phyloP scores from a whole-genome alignment of 2,888 invertebrate species.

The Gnatocerus cornutus region DNA sequence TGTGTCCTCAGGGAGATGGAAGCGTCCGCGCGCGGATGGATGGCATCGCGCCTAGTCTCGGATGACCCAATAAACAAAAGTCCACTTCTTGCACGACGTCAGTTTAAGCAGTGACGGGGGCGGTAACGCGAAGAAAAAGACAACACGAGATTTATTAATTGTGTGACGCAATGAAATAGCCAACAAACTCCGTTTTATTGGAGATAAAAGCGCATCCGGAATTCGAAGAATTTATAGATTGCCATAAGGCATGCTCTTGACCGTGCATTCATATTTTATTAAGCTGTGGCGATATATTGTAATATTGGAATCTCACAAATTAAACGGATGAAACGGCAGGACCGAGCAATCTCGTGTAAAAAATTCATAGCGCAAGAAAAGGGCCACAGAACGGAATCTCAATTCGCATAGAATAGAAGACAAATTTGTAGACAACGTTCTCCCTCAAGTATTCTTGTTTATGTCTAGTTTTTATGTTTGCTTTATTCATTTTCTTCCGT shows the following conservation, averaged over 20 bases:
- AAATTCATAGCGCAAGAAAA: neutral
- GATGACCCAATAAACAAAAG: constrained; percentile 32
- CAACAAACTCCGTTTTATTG: constrained; percentile 21
- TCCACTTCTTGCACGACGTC: constrained; percentile 31
- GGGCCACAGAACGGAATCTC: too few species aligned
- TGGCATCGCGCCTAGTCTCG: constrained; percentile 39
- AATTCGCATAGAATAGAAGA: too few species aligned
- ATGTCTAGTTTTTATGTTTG: too few species aligned
- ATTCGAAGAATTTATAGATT: constrained; percentile 41
- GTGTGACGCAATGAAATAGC: constrained; percentile 9
- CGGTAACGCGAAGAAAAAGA: constrained; percentile 15
- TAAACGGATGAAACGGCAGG: constrained; percentile 9
- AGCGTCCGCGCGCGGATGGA: constrained; percentile 44
- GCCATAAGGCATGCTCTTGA: constrained; percentile 42
- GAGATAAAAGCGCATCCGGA: constrained; percentile 36
- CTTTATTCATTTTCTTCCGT: too few species aligned
- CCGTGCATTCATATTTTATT: constrained; percentile 41
- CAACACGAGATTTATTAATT: constrained; percentile 44
- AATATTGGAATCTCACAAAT: constrained; percentile 28
- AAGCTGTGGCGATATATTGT: constrained; percentile 19
- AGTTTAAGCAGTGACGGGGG: constrained; percentile 10
- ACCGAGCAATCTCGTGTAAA: neutral
- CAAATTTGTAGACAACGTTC: neutral
- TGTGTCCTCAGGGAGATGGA: constrained; percentile 60
- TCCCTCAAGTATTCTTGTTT: too few species aligned